phyloP scores from a whole-genome alignment of 2,113 vertebrate genomes.

The Eubucco bourcierii region DNA sequence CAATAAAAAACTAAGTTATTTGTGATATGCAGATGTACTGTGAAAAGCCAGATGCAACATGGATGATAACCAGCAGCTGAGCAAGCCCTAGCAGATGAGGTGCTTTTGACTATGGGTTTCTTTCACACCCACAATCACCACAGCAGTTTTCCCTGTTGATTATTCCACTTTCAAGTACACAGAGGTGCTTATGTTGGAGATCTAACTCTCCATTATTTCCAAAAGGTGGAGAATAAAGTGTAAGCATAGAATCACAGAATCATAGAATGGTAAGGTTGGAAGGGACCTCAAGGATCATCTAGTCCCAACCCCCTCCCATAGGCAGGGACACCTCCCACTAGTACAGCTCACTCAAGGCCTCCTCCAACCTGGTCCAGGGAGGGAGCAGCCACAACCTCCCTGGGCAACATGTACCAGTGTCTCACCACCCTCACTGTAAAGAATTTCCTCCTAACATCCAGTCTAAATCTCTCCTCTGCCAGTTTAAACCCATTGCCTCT shows the following conservation, averaged over 20 bases:
- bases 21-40: conserved; percentile 37
- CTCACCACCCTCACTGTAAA: no score
- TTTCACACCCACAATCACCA: not conserved
- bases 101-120: not conserved
- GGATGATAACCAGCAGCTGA: conserved; percentile 1
- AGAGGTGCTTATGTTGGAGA: not conserved
- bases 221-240: not conserved
- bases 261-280: no score
- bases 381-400: no score
- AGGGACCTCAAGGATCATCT: no score
- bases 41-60: not conserved
- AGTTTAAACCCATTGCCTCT: no score
- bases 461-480: no score
- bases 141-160: not conserved
- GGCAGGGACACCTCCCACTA: no score
- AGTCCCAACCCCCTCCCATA: no score
- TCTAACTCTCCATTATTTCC: not conserved
- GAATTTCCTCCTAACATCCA: no score
- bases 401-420: no score
- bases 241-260: not conserved
- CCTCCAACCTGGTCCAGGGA: no score
- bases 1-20: conserved; percentile 38
- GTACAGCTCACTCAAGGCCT: no score
- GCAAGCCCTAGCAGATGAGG: conserved; percentile 7
- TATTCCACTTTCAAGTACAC: not conserved